Conservation (phyloP, 2,888 invertebrate species). For the Hedychridium roseum region DNA sequence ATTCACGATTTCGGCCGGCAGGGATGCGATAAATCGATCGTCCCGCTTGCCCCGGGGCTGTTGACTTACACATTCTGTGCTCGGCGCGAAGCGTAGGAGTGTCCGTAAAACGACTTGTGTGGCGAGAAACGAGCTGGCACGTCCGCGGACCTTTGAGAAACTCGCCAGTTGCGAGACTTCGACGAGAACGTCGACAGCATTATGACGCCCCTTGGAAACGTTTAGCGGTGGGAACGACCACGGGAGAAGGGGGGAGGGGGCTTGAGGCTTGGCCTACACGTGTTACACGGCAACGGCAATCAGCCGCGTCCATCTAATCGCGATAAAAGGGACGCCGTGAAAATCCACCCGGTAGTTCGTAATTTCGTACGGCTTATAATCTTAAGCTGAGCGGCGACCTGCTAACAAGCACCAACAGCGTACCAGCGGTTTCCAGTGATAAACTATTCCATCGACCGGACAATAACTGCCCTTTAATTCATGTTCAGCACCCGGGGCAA, state of each 20-base stretch:
- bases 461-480: slow-evolving; percentile 47
- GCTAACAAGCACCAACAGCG: slow-evolving; percentile 40
- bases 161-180: slow-evolving; percentile 6
- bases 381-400: slow-evolving; percentile 40
- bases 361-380: slow-evolving; percentile 37
- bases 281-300: slow-evolving; percentile 15
- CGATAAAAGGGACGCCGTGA: slow-evolving; percentile 24
- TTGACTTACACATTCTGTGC: too few species aligned
- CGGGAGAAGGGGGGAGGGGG: neutral
- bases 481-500: slow-evolving; percentile 23
- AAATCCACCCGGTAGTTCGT: slow-evolving; percentile 22
- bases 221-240: slow-evolving; percentile 14
- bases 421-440: slow-evolving; percentile 30
- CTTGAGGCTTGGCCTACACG: too few species aligned
- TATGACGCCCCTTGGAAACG: slow-evolving; percentile 18
- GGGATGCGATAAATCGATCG: too few species aligned
- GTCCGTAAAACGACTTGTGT: too few species aligned
- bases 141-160: too few species aligned
- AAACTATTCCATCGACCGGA: slow-evolving; percentile 39
- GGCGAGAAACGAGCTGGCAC: too few species aligned
- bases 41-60: too few species aligned
- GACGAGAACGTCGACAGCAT: slow-evolving; percentile 10
- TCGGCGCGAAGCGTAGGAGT: too few species aligned
- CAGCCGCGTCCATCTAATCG: slow-evolving; percentile 21
- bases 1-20: too few species aligned